Evolutionary conservation across 2,113 vertebrate species (phyloP).

Genomic region (Circaetus gallicus): DNA sequence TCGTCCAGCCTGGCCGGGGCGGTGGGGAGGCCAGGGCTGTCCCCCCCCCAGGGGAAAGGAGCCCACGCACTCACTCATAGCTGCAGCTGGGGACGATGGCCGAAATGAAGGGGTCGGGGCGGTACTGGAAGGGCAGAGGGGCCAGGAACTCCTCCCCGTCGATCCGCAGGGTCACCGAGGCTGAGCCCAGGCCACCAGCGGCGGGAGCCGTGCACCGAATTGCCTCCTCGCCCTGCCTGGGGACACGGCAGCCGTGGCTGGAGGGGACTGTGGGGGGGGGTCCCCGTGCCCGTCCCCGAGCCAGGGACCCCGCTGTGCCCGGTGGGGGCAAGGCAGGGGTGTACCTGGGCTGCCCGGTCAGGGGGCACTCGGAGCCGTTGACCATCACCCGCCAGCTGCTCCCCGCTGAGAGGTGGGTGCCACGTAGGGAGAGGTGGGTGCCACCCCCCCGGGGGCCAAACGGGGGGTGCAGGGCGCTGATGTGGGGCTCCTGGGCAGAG

Average conservation of each 20-base stretch:
- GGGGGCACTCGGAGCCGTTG: conserved; percentile 78
- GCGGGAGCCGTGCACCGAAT: conserved; percentile 60
- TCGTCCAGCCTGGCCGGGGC: background rate
- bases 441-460: conserved; percentile 88
- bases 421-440: conserved; percentile 82
- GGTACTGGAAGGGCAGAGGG: conserved; percentile 83
- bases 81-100: conserved; percentile 83
- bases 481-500: conserved; percentile 77
- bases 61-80: conserved; percentile 66
- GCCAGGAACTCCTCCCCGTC: conserved; percentile 80
- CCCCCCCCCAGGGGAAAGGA: background rate
- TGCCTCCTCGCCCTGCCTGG: conserved; percentile 41
- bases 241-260: rapidly evolving
- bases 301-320: background rate
- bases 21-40: background rate
- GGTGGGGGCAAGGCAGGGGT: rapidly evolving
- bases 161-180: conserved; percentile 74
- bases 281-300: rapidly evolving
- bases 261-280: rapidly evolving
- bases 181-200: background rate
- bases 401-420: conserved; percentile 79
- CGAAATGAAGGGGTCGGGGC: conserved; percentile 78
- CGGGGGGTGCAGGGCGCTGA: conserved; percentile 80
- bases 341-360: background rate
- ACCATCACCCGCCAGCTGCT: conserved; percentile 80